Conservation (phyloP, 2,888 invertebrate species). For the Syrphus vitripennis region DNA sequence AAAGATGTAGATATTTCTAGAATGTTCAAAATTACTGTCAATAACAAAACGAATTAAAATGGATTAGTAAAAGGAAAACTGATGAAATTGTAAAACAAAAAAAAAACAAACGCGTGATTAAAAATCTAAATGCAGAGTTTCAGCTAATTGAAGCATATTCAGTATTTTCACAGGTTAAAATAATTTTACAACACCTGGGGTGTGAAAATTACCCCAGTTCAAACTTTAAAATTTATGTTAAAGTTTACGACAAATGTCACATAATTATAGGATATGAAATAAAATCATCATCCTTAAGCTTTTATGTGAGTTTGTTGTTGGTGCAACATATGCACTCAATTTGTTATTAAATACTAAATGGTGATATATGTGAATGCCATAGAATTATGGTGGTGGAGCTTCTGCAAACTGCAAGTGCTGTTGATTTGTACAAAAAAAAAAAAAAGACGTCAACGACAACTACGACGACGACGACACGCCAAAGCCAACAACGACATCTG, state of each 20-base stretch:
- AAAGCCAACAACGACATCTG: not conserved
- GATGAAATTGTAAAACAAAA: not conserved
- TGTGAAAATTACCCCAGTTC: slow-evolving; percentile 41
- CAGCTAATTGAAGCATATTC: slow-evolving; percentile 13
- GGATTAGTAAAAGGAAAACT: not conserved
- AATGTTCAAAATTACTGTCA: not conserved
- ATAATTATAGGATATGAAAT: slow-evolving; percentile 14
- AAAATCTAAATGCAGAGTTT: not conserved
- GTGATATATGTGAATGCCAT: slow-evolving; percentile 65
- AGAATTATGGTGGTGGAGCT: not conserved
- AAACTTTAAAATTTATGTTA: slow-evolving; percentile 42
- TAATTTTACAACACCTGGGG: slow-evolving; percentile 33
- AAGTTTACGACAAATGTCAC: slow-evolving; percentile 34
- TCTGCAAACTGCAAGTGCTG: not conserved
- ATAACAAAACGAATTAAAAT: not conserved
- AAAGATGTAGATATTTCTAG: no score
- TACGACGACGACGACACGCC: slow-evolving; percentile 7
- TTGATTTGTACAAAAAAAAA: not conserved
- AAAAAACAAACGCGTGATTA: not conserved
- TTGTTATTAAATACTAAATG: slow-evolving; percentile 23
- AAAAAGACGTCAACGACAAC: not conserved
- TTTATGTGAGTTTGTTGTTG: not conserved
- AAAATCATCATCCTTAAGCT: slow-evolving; percentile 32
- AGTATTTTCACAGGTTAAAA: slow-evolving; percentile 18
- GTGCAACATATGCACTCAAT: slow-evolving; percentile 53